Conservation (phyloP, 1,140 invertebrate genomes). For the Hermetia illucens region DNA sequence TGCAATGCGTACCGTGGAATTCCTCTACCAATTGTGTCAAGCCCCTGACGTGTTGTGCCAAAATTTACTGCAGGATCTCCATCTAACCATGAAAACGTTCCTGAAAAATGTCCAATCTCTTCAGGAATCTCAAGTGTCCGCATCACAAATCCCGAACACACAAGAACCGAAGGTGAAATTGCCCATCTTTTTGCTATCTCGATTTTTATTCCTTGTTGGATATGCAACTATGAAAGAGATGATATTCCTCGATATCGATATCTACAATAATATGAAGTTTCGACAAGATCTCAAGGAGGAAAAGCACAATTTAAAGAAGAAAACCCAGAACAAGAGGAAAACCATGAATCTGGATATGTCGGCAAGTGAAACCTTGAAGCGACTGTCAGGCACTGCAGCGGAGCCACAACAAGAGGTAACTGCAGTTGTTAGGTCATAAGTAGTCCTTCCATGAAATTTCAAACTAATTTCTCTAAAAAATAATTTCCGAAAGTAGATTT, state of each 20-base stretch:
- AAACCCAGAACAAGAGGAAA: conserved; percentile 24
- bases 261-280: conserved; percentile 57
- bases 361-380: conserved; percentile 22
- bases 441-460: too few species aligned
- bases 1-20: conserved; percentile 20
- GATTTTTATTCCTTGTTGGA: conserved; percentile 54
- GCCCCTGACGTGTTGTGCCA: conserved; percentile 24
- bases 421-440: neutral
- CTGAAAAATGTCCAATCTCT: conserved; percentile 12
- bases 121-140: conserved; percentile 12
- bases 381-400: conserved; percentile 18
- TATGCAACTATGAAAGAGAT: conserved; percentile 60
- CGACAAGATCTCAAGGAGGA: conserved; percentile 36
- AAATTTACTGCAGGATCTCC: conserved; percentile 14
- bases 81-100: conserved; percentile 1
- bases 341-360: conserved; percentile 18
- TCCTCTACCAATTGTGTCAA: conserved; percentile 23
- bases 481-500: neutral
- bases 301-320: conserved; percentile 30
- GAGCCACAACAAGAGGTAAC: conserved; percentile 25
- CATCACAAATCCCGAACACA: conserved; percentile 11
- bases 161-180: conserved; percentile 9
- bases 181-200: conserved; percentile 37
- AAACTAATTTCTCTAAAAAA: conserved; percentile 1
- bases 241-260: conserved; percentile 58